Evolutionary conservation across 2,888 invertebrate species (phyloP).

Genomic region (Netelia virgata): DNA sequence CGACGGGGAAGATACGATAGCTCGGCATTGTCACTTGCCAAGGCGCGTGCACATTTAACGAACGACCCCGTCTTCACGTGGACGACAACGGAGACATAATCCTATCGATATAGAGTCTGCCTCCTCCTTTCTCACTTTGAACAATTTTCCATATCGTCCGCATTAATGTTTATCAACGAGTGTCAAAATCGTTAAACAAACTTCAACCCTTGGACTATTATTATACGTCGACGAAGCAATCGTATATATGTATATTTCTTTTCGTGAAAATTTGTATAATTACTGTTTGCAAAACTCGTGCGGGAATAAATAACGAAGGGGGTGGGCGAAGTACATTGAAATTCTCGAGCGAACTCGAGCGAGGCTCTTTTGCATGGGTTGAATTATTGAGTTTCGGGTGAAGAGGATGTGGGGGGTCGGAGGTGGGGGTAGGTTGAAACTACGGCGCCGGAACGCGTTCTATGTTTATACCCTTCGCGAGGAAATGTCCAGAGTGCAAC

Average conservation of each 20-base stretch:
- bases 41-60: constrained; percentile 54
- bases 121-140: not conserved
- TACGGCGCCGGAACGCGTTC: constrained; percentile 17
- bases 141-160: too few relatives aligned
- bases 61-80: constrained; percentile 39
- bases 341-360: not conserved
- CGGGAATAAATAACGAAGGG: not conserved
- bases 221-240: too few relatives aligned
- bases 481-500: constrained; percentile 42
- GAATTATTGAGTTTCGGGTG: constrained; percentile 39
- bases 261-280: too few relatives aligned
- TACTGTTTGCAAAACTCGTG: too few relatives aligned
- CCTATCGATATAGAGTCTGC: not conserved
- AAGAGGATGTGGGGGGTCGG: not conserved
- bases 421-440: constrained; percentile 1
- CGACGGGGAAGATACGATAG: not conserved
- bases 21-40: constrained; percentile 49
- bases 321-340: not conserved
- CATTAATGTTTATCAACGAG: too few relatives aligned
- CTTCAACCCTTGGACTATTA: too few relatives aligned
- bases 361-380: not conserved
- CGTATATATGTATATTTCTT: too few relatives aligned
- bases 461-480: constrained; percentile 21
- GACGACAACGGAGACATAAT: not conserved
- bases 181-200: too few relatives aligned